These are phyloP conservation scores for Periphyllus acericola DNA, from an alignment of 2,888 invertebrate species.

Conservation along the genomic window DNA sequence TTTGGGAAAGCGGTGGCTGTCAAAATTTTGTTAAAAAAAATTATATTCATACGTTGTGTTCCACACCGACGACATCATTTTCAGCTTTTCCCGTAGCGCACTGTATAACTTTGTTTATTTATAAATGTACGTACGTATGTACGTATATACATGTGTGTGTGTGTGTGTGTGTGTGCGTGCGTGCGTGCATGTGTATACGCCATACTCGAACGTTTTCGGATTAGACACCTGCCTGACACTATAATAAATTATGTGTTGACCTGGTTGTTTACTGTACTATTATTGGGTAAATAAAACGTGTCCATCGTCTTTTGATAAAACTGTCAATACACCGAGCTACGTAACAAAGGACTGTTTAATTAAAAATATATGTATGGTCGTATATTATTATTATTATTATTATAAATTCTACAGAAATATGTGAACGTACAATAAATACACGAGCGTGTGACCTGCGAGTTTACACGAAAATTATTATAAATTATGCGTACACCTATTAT, in stretches of 20 bases:
- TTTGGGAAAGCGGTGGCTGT: conserved; percentile 9
- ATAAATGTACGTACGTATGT: background rate
- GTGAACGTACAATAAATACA: conserved; percentile 2
- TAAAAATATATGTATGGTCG: conserved; percentile 50
- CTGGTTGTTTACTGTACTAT: conserved; percentile 49
- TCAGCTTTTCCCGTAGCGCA: background rate
- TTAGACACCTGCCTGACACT: conserved; percentile 56
- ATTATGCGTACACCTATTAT: conserved; percentile 8
- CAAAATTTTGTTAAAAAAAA: background rate
- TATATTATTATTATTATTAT: conserved; percentile 17
- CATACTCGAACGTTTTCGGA: conserved; percentile 37
- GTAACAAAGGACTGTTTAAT: conserved; percentile 45
- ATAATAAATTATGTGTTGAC: conserved; percentile 58
- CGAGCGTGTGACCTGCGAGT: conserved; percentile 19
- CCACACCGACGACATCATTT: background rate
- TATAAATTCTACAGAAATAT: conserved; percentile 40
- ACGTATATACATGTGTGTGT: background rate
- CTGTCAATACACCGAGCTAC: conserved; percentile 45
- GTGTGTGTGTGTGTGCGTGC: background rate
- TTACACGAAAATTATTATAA: conserved; percentile 27
- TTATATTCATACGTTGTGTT: background rate
- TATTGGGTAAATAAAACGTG: conserved; percentile 61
- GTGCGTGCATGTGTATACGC: background rate
- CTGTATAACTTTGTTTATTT: background rate
- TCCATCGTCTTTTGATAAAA: conserved; percentile 58